Percentiles rank a stretch among this genome's conserved stretches.
Evolutionary conservation across 2,113 vertebrate genomes (phyloP).

Genomic region (Antigone vipio): DNA sequence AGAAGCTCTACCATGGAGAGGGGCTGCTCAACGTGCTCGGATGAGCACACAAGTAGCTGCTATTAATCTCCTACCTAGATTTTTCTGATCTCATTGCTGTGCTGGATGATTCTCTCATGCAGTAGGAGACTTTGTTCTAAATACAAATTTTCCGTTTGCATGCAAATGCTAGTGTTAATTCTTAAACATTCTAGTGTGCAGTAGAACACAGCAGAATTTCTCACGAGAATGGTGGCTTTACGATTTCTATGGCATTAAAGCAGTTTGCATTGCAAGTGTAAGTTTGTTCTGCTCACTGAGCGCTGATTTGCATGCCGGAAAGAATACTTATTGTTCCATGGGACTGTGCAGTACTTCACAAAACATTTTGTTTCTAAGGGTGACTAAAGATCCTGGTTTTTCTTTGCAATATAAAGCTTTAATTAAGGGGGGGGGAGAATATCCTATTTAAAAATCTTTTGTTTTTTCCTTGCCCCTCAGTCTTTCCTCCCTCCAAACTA

Average conservation of each 20-base stretch:
- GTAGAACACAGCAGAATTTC: conserved; percentile 45
- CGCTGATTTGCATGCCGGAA: conserved; percentile 12
- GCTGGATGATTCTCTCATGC: background rate
- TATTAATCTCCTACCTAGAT: background rate
- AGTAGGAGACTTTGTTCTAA: background rate
- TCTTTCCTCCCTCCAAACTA: background rate
- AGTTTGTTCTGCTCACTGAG: conserved; percentile 45
- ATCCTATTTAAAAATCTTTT: background rate
- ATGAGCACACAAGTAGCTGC: background rate
- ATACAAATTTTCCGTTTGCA: conserved; percentile 17
- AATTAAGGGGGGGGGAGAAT: background rate
- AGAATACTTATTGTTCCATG: background rate
- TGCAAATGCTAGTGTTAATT: conserved; percentile 11
- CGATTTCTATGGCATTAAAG: conserved; percentile 61
- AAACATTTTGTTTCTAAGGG: background rate
- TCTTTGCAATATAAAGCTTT: background rate
- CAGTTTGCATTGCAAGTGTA: conserved; percentile 46
- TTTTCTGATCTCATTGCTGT: background rate
- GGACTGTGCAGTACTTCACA: background rate
- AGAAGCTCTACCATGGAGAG: background rate
- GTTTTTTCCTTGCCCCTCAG: background rate
- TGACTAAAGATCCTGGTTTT: background rate
- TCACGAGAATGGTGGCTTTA: conserved; percentile 52
- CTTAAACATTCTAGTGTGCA: background rate
- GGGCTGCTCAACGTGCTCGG: background rate